Evolutionary conservation across 2,113 vertebrate genomes (phyloP).

Genomic region (Rhinoptilus africanus): DNA sequence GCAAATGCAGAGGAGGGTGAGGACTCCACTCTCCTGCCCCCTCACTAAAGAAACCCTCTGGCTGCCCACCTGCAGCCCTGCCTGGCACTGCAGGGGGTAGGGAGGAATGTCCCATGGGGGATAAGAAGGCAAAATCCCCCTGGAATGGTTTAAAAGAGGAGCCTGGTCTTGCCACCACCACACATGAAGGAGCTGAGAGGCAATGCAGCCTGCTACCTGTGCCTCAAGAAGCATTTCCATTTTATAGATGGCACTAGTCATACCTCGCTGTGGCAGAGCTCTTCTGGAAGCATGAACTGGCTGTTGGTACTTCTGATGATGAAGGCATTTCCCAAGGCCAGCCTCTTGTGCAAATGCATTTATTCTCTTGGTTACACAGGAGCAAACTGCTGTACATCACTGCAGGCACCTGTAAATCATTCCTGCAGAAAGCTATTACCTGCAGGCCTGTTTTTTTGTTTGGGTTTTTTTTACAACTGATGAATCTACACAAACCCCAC

Average conservation of each 20-base stretch:
- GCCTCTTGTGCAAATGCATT: neutral
- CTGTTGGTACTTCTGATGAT: neutral
- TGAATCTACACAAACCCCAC: neutral
- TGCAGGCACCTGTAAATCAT: neutral
- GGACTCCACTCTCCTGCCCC: rapidly evolving
- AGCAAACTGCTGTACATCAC: rapidly evolving
- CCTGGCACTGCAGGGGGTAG: neutral
- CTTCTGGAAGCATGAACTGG: neutral
- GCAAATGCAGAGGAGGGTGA: neutral
- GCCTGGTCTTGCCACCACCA: neutral
- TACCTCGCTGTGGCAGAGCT: neutral
- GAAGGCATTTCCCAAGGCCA: neutral
- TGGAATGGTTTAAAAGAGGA: neutral
- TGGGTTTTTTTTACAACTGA: neutral
- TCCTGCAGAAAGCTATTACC: neutral
- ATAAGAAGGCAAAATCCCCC: neutral
- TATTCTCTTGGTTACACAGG: neutral
- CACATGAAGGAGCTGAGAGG: neutral
- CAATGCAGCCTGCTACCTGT: neutral
- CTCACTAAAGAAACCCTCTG: neutral
- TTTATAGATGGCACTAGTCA: neutral
- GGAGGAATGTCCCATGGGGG: rapidly evolving
- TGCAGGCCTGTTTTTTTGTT: neutral
- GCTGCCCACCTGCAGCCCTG: neutral
- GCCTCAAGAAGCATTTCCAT: neutral